Percentiles rank a stretch among this genome's conserved stretches.
Conservation (phyloP, 2,113 vertebrate species). For the Maccullochella peelii region DNA sequence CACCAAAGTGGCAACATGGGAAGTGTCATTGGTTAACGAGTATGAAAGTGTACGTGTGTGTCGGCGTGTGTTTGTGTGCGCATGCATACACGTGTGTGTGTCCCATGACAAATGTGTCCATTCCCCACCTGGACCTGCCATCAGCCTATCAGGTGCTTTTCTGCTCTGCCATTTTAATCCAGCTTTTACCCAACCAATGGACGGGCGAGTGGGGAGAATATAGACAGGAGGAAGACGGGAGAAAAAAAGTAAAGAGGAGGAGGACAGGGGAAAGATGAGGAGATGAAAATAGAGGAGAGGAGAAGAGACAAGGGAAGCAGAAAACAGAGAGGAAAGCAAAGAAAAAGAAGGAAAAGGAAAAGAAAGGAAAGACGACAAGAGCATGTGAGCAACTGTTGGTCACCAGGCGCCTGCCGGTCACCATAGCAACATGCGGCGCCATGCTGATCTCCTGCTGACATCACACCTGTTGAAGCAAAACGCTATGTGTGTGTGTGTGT, state of each 20-base stretch:
- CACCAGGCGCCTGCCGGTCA: conserved; percentile 71
- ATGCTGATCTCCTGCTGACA: conserved; percentile 78
- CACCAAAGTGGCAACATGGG: not conserved
- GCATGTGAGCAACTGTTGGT: conserved; percentile 62
- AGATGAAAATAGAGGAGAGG: not conserved
- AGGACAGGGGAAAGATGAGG: not conserved
- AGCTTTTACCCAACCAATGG: not conserved
- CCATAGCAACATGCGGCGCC: conserved; percentile 81
- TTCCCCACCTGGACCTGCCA: conserved; percentile 10
- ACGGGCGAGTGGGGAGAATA: not conserved
- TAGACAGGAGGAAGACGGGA: not conserved
- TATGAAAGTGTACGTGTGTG: not conserved
- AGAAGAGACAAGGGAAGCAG: not conserved
- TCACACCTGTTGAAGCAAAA: conserved; percentile 78
- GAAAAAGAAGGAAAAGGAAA: not conserved
- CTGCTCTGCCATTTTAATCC: conserved; percentile 1
- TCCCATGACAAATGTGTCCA: conserved; percentile 24
- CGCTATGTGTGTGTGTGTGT: conserved; percentile 18
- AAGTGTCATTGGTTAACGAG: conserved; percentile 10
- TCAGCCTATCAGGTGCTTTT: conserved; percentile 17
- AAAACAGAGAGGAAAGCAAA: not conserved
- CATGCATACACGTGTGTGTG: not conserved
- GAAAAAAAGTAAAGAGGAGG: not conserved
- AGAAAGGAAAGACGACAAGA: conserved; percentile 37
- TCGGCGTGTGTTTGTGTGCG: not conserved